Evolutionary conservation across 2,113 vertebrate genomes (phyloP).

Genomic region (Ovibos moschatus): DNA sequence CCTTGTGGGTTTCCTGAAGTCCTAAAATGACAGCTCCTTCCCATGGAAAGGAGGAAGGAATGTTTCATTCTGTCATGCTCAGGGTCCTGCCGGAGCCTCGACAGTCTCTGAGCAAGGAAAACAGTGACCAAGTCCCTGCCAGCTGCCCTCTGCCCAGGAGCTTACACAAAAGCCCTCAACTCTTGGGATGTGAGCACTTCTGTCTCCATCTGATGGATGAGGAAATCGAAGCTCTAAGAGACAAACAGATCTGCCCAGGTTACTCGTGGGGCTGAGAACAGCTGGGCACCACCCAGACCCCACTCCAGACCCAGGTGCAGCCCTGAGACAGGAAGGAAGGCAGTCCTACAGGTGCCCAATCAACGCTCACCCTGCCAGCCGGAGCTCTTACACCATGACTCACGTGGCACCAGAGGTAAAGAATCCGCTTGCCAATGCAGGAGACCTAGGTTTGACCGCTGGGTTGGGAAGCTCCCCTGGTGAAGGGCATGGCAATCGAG

Average conservation of each 20-base stretch:
- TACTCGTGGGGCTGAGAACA: background rate
- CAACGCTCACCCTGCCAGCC: too few relatives aligned
- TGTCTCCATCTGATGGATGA: background rate
- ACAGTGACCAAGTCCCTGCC: background rate
- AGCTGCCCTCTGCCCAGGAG: accelerated
- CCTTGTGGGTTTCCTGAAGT: background rate
- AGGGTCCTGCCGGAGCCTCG: background rate
- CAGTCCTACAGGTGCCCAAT: accelerated
- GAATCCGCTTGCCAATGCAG: background rate
- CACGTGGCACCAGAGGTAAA: background rate
- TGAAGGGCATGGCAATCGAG: background rate
- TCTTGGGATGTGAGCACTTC: background rate
- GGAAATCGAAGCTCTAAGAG: background rate
- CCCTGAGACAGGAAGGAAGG: background rate
- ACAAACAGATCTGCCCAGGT: background rate
- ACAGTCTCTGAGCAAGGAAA: background rate
- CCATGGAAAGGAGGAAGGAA: background rate
- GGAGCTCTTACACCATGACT: background rate
- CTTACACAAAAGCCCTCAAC: background rate
- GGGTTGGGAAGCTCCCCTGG: background rate
- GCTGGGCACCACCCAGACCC: background rate
- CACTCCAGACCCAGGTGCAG: background rate
- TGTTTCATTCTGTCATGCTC: accelerated
- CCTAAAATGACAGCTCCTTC: background rate
- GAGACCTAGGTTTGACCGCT: background rate